Percentiles rank a stretch among this genome's conserved stretches.
Conservation (phyloP, 1,140 invertebrate genomes). For the Pristionchus pacificus region DNA sequence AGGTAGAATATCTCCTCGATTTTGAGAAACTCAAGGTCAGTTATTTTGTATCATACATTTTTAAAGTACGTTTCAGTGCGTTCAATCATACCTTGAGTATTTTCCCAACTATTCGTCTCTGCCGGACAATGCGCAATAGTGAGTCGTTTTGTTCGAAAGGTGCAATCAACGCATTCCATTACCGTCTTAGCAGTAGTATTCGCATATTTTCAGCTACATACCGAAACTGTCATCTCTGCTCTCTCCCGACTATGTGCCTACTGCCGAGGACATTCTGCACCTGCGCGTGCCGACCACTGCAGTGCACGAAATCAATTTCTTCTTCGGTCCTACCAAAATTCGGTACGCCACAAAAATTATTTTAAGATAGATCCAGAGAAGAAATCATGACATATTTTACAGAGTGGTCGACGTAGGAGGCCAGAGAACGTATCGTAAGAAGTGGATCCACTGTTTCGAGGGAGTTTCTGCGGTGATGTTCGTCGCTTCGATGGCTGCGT, state of each 20-base stretch:
- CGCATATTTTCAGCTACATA: background rate
- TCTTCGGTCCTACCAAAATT: background rate
- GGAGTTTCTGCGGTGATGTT: constrained; percentile 60
- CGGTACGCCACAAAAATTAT: too few relatives aligned
- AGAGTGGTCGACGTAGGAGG: constrained; percentile 97
- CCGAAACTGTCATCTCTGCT: background rate
- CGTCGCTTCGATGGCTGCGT: constrained; percentile 47
- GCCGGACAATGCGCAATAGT: background rate
- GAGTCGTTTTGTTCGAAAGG: too few relatives aligned
- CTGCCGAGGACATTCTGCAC: background rate
- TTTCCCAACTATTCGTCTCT: background rate
- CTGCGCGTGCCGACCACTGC: background rate
- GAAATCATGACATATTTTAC: too few relatives aligned
- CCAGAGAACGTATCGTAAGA: constrained; percentile 92
- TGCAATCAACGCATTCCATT: too few relatives aligned
- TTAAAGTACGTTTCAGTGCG: too few relatives aligned
- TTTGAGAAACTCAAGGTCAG: too few relatives aligned
- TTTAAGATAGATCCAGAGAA: too few relatives aligned
- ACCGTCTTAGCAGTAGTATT: too few relatives aligned
- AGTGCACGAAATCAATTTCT: background rate
- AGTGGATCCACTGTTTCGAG: constrained; percentile 99
- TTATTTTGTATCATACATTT: too few relatives aligned
- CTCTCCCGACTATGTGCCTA: background rate
- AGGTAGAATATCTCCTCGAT: too few relatives aligned
- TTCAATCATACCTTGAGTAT: background rate